Evolutionary conservation across 2,113 vertebrate species (phyloP), one percentile per base, ranked within the genome.

Genomic region (Microtus richardsoni): DNA sequence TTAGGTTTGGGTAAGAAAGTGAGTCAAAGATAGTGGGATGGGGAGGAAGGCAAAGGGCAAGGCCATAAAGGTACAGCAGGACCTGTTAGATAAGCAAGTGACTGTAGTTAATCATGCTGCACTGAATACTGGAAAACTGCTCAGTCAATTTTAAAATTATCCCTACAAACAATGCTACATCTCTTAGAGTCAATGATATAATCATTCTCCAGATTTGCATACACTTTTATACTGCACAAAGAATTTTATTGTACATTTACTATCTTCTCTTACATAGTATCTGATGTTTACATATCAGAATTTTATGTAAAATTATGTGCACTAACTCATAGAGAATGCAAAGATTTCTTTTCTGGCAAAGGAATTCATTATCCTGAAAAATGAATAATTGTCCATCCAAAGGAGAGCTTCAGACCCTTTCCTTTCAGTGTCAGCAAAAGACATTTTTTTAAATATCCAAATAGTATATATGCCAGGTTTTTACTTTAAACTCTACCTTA

Each of bases 11-110:
- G 47, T 17, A 22, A 39, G 14, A 68, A 22, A n/a, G 44, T 17
- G 16, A 47, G 8, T 5, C 3, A 19, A 3, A 44, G 5, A 2
- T 9, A 24, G 47, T 8, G 3, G 47, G 21, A 92, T 5, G 1
- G 58, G 33, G 4, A 66, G 6, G 47, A 5, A 75, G 6, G 47
- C 7, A 2, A 14, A 8, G 9, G 47, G 7, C 49, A n/a, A 41
- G 24, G 14, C 9, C 30, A 64, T 17, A 66, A 49, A 30, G 4
- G 70, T 74, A 49, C 8, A 30, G 26, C 7, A 28, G 58, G 44
- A 75, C 22, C 33, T 52, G 52, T 30, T 17, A 52, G 39, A 11
- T 9, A 52, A 22, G 9, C 9, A 28, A 19, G 17, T 52, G 24
- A 66, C 24, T 66, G 9, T n/a, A 49, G 13, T 26, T 75, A 66